Base-by-base conservation (phyloP, 2,888 invertebrate species). In the Liopterus haemorrhoidalis region DNA sequence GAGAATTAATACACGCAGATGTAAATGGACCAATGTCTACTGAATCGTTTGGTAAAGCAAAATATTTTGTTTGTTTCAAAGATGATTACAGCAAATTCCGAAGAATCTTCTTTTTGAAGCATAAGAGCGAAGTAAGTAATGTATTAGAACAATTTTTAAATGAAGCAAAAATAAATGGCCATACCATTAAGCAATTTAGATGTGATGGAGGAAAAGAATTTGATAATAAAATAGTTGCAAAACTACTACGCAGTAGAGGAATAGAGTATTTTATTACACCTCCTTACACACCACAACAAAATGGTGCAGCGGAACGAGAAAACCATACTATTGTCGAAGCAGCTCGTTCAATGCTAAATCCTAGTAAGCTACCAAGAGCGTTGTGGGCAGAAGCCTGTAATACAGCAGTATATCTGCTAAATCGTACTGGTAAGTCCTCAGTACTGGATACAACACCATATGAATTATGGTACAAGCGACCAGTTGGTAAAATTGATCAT, bases 361-460 rank as follows among this genome's bases (percentile, higher is more conserved):
- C 55, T 16, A 51, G 51, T 8, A 41, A 56, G 9, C 31, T 63
- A 24, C 54, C 52, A 2, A 43, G 51, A 6, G 18, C 35, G 12
- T 49, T 59, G 20, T 65, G 63, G 62, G 57, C 57, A 14, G 62
- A 65, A 46, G 62, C 60, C 14, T 54, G 56, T 3, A 46, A 45
- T 14, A 57, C 58, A 21, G 54, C 57, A 18, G 51, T 42, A 12
- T 61, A 59, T 14, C n/a, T 48, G 9, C 25, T 51, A n/a, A 55
- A 54, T 41, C 28, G 48, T n/a, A 39, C 49, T 9, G 31, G 40
- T 12, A 47, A 42, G 16, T 30, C 22, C 25, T 33, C 15, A 9
- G 24, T 15, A 4, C 11, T 27, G 12, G 11, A 15, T 35, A 32
- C 32, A 35, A 49, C 50, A 9, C 49, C 51, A 11, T 45, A 37